Conservation (phyloP, 2,113 vertebrate species). For the Anolis sagrei region DNA sequence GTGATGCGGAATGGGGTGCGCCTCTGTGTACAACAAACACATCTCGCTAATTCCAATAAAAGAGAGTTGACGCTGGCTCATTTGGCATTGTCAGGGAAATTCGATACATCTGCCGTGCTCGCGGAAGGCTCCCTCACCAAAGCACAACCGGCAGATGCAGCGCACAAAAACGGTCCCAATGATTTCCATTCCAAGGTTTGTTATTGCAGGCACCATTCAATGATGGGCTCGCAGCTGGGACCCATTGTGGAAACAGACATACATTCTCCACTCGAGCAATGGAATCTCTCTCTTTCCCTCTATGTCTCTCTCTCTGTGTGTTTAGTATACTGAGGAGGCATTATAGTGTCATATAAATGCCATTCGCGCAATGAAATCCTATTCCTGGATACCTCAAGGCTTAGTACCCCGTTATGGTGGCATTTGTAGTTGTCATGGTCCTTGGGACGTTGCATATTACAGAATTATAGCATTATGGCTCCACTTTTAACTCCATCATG, state of each 20-base stretch:
- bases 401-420: no score
- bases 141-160: background rate
- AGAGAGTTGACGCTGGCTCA: constrained; percentile 14
- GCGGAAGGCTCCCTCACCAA: background rate
- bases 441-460: no score
- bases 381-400: background rate
- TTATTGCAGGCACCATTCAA: constrained; percentile 20
- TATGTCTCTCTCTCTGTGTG: no score
- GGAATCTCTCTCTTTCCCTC: background rate
- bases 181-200: constrained; percentile 8
- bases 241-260: no score
- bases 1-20: background rate
- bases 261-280: background rate
- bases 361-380: background rate
- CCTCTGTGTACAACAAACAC: constrained; percentile 44
- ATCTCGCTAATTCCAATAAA: constrained; percentile 28
- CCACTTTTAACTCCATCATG: no score
- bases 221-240: background rate
- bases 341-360: background rate
- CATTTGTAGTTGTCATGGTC: no score
- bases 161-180: accelerated
- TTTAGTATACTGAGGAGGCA: background rate
- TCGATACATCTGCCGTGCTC: background rate
- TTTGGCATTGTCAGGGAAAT: constrained; percentile 36
- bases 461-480: no score